phyloP scores from a whole-genome alignment of 2,113 vertebrate species.

The Gnathonemus longibarbis region DNA sequence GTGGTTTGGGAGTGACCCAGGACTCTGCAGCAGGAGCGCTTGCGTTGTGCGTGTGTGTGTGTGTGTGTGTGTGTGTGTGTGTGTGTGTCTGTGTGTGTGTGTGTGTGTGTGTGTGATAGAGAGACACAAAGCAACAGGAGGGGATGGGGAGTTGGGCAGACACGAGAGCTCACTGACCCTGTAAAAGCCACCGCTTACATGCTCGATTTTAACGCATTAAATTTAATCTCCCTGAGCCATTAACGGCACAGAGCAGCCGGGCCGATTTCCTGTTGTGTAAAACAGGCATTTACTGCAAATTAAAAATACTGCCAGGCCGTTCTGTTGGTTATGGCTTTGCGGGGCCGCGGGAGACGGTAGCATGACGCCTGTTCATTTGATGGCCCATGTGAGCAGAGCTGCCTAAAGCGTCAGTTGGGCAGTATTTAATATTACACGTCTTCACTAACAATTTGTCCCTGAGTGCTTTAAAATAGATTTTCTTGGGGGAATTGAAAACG shows the following conservation, averaged over 20 bases:
- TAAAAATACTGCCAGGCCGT: background rate
- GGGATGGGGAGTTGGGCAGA: background rate
- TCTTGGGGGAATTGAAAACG: background rate
- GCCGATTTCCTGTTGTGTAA: conserved; percentile 1
- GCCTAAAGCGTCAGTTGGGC: background rate
- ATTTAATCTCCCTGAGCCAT: conserved; percentile 6
- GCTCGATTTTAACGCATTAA: background rate
- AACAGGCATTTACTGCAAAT: background rate
- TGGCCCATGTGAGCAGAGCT: background rate
- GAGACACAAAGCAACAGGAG: background rate
- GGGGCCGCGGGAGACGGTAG: background rate
- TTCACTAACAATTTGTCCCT: background rate
- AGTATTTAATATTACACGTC: background rate
- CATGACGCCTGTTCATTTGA: background rate
- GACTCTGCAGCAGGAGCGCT: background rate
- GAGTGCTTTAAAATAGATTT: background rate
- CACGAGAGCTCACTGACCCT: background rate
- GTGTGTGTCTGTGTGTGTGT: background rate
- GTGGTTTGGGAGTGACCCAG: background rate
- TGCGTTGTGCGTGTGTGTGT: background rate
- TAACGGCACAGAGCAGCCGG: background rate
- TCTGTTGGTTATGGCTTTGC: background rate
- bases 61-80: background rate
- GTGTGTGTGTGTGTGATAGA: background rate
- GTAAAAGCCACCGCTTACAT: conserved; percentile 1